Evolutionary conservation across 1,140 invertebrate species (phyloP).

Genomic region (Rhyacophila brunnea): DNA sequence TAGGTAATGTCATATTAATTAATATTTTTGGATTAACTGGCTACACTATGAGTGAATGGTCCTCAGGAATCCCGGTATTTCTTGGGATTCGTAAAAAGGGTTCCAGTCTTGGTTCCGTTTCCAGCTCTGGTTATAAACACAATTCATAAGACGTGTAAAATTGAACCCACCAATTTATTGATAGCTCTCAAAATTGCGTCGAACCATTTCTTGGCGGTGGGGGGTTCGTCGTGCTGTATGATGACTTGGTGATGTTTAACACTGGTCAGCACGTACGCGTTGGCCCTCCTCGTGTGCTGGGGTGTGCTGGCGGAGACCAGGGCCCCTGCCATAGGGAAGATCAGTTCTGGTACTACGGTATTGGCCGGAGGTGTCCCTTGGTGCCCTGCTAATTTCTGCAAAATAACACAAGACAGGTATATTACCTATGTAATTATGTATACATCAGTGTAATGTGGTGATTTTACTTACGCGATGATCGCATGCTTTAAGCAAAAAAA

Average conservation of each 20-base stretch:
- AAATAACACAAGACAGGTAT: no score
- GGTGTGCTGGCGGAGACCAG: slow-evolving; percentile 42
- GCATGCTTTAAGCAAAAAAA: no score
- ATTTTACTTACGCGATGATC: no score
- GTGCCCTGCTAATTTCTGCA: not conserved
- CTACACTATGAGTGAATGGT: no score
- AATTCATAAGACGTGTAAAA: not conserved
- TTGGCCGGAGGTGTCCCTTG: not conserved
- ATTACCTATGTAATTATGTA: no score
- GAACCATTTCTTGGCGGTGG: slow-evolving; percentile 40
- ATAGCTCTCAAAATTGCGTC: slow-evolving; percentile 43
- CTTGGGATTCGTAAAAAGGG: no score
- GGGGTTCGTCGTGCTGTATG: slow-evolving; percentile 46
- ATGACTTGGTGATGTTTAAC: slow-evolving; percentile 45
- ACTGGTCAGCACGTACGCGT: slow-evolving; percentile 23
- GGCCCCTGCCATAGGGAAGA: slow-evolving; percentile 43
- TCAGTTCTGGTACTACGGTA: slow-evolving; percentile 36
- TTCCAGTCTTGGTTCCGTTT: no score
- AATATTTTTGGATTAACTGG: no score
- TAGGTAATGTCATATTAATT: no score
- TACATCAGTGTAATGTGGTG: no score
- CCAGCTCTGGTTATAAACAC: not conserved
- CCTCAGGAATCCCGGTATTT: no score
- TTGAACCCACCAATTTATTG: slow-evolving; percentile 43
- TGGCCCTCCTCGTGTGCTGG: slow-evolving; percentile 45